Base-by-base conservation (phyloP, 2,113 vertebrate genomes). In the Gila orcuttii region DNA sequence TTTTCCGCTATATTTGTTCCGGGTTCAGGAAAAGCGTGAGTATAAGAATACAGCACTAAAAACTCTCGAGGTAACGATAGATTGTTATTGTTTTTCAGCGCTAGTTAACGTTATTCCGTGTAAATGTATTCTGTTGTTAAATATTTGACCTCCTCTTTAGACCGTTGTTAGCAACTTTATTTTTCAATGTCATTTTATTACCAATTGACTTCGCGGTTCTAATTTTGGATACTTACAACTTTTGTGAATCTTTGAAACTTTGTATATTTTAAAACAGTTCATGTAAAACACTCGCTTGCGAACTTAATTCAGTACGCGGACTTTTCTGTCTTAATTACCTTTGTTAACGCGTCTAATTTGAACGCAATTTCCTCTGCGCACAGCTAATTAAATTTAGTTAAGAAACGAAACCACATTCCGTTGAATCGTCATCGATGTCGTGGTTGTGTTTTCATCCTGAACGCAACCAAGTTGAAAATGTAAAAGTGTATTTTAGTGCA, bases 1-100 rank as follows among this genome's bases (percentile, higher is more conserved):
- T 73, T 73, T 47, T 75, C 71, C 73, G 68, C 13, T 28, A 19
- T 57, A 52, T 36, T 45, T 55, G 55, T 71, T 21, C 42, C n/a
- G 59, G 36, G 57, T 84, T 62, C 17, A 6, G 74, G 55, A 83
- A 66, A 80, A 73, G 79, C 64, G 88, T 89, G 90, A 89, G 88
- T 88, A 78, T 87, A 89, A 87, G 86, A 89, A 15, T 2, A 10
- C 42, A 28, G 45, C n/a, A 76, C 74, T 42, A 74, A 19, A 19
- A 52, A 52, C 25, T 31, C 3, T 52, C 11, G n/a, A 31, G 74
- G 15, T 12, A 8, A 76, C 45, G n/a, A 31, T 45, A 52, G 13
- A 21, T 76, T 76, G 74, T 76, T 76, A 55, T 76, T 55, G 47
- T 76, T 76, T 31, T 17, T 76, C 66, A 47, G 45, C 47, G 47